phyloP scores from a whole-genome alignment of 2,888 invertebrate species.

The Cryptophagus acutangulus region DNA sequence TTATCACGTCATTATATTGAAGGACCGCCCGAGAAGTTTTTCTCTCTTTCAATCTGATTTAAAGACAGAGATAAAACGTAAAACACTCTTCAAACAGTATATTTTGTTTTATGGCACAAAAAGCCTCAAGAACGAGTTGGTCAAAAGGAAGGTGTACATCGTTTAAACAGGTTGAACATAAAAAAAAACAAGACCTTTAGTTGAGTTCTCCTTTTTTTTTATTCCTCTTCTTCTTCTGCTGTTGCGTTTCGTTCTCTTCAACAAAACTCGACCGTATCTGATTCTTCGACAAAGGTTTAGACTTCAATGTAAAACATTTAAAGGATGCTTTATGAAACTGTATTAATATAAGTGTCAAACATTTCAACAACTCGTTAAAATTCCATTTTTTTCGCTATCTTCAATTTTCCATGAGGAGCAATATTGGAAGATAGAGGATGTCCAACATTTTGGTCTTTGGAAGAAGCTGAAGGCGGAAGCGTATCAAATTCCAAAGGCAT shows the following conservation, averaged over 20 bases:
- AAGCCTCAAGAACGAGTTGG: conserved; percentile 14
- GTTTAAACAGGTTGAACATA: conserved; percentile 18
- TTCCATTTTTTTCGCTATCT: no score
- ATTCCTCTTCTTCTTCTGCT: no score
- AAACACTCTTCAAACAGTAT: conserved; percentile 14
- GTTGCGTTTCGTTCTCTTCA: conserved; percentile 6
- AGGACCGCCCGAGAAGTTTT: conserved; percentile 5
- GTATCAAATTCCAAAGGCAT: no score
- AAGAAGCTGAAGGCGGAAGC: no score
- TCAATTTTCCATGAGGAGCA: no score
- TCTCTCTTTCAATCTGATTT: conserved; percentile 3
- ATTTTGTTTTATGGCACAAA: conserved; percentile 18
- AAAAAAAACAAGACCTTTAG: conserved; percentile 9
- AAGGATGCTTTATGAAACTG: conserved; percentile 4
- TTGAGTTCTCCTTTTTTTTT: conserved; percentile 6
- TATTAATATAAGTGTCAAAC: conserved; percentile 6
- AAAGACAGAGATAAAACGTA: conserved; percentile 8
- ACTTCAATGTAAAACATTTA: conserved; percentile 7
- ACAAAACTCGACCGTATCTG: conserved; percentile 8
- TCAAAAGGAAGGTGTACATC: conserved; percentile 17
- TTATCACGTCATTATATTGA: conserved; percentile 7
- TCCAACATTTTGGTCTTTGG: no score
- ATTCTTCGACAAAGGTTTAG: conserved; percentile 6
- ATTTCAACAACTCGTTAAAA: conserved; percentile 7
- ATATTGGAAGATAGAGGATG: no score